Evolutionary conservation across 2,888 invertebrate species (phyloP), one percentile per base, ranked within the genome.

Genomic region (Clistopyga incitator): DNA sequence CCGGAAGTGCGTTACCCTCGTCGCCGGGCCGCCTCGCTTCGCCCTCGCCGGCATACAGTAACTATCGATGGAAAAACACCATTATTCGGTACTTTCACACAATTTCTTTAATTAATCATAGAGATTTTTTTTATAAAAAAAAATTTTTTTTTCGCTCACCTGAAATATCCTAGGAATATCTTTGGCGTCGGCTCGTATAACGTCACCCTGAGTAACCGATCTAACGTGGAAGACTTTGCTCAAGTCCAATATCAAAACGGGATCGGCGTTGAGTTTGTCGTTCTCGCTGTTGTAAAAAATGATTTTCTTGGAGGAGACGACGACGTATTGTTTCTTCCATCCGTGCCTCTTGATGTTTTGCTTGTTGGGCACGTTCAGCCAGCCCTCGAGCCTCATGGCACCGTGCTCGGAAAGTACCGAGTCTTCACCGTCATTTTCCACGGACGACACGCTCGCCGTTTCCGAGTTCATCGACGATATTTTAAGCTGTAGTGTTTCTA

Each of bases 181-280:
- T 96, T 98, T 98, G 94, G 98, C 98, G 95, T 99, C 99, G 78
- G 99, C 99, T 93, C 99, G 96, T 93, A 99, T 99, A 90, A 99
- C 99, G 95, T 99, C 99, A 90, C 99, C 99, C 94, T 99, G 99
- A 85, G 99, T 99, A 88, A 99, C 99, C 84, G 98, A 97, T 87
- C 99, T 96, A 88, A 99, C 99, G 94, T 99, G 99, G 95, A 99
- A 99, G 93, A 99, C 97, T 95, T 99, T 99, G 94, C 99, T 98
- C 93, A 99, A 96, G 95, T 99, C 99, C 90, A 99, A 94, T 90
- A 99, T 98, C 93, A 99, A 96, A 86, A 97, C 97, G 29, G 99
- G 99, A 95, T 98, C 98, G 8, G 98, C 97, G 92, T 98, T 98
- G 94, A 97, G 96, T 93, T 98, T 98, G 93, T 98, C 98, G 91